These are phyloP conservation scores for Sericinus montela DNA, from an alignment of 2,888 invertebrate species.

Conservation along the genomic window DNA sequence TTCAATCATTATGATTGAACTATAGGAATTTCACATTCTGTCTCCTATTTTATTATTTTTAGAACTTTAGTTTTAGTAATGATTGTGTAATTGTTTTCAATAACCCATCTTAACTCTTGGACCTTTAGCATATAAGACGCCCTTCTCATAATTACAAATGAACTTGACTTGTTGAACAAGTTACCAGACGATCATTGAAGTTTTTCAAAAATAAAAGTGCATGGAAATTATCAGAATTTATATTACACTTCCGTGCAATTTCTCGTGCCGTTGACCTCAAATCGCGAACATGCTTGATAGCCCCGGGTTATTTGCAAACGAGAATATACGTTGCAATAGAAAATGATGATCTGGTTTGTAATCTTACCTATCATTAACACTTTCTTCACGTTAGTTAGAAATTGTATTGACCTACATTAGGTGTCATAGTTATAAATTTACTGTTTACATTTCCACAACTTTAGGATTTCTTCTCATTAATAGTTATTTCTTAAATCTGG, in stretches of 20 bases:
- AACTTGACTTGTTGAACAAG: constrained; percentile 16
- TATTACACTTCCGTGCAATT: constrained; percentile 41
- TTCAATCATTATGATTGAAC: too few species aligned
- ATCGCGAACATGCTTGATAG: constrained; percentile 49
- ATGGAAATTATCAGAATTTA: constrained; percentile 16
- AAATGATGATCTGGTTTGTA: constrained; percentile 36
- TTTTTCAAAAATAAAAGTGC: constrained; percentile 17
- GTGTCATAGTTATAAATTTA: neutral
- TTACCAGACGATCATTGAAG: constrained; percentile 17
- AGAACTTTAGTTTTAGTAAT: too few species aligned
- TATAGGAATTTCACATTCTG: too few species aligned
- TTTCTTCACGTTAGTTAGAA: constrained; percentile 23
- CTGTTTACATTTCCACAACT: too few species aligned
- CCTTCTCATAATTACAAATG: constrained; percentile 15
- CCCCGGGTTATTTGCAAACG: constrained; percentile 50
- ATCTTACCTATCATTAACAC: constrained; percentile 33
- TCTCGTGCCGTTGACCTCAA: constrained; percentile 59
- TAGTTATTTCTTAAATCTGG: neutral
- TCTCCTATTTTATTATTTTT: too few species aligned
- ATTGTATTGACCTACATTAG: constrained; percentile 18
- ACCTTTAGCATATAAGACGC: constrained; percentile 5
- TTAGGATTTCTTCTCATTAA: too few species aligned
- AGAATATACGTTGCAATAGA: constrained; percentile 42
- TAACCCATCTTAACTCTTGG: constrained; percentile 5
- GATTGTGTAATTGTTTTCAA: too few species aligned